Percentiles rank a stretch among this genome's conserved stretches.
Conservation (phyloP, 2,888 invertebrate genomes). For the Oxycera nigricornis region DNA sequence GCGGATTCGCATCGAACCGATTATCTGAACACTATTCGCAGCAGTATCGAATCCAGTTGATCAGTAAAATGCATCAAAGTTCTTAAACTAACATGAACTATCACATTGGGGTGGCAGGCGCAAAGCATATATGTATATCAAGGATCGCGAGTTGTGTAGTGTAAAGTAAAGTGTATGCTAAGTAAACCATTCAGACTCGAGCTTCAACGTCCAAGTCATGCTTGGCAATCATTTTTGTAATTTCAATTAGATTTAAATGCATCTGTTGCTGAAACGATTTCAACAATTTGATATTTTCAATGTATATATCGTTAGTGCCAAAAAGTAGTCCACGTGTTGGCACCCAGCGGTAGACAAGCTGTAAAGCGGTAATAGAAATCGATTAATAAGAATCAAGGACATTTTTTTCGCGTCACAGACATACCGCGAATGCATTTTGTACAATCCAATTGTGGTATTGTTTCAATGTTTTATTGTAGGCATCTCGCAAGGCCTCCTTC, state of each 20-base stretch:
- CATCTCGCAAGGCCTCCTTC: slow-evolving; percentile 68
- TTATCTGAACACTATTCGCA: slow-evolving; percentile 50
- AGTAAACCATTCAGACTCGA: slow-evolving; percentile 53
- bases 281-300: slow-evolving; percentile 61
- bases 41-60: slow-evolving; percentile 48
- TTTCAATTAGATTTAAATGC: slow-evolving; percentile 66
- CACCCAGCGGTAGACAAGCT: slow-evolving; percentile 71
- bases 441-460: slow-evolving; percentile 79
- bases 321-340: slow-evolving; percentile 68
- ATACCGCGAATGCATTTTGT: slow-evolving; percentile 75
- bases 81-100: slow-evolving; percentile 7
- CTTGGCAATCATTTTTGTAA: slow-evolving; percentile 67
- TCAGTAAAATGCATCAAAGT: slow-evolving; percentile 42
- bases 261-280: slow-evolving; percentile 65
- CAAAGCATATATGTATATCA: neutral
- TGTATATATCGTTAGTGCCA: slow-evolving; percentile 61
- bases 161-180: neutral
- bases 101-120: neutral
- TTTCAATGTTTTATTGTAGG: slow-evolving; percentile 76
- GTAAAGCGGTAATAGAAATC: slow-evolving; percentile 51
- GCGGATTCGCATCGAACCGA: slow-evolving; percentile 50
- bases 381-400: neutral
- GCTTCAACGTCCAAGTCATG: slow-evolving; percentile 65
- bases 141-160: no score
- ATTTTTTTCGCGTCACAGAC: slow-evolving; percentile 49